Base-by-base conservation (phyloP, 2,888 invertebrate species). In the Mythimna lalbum region DNA sequence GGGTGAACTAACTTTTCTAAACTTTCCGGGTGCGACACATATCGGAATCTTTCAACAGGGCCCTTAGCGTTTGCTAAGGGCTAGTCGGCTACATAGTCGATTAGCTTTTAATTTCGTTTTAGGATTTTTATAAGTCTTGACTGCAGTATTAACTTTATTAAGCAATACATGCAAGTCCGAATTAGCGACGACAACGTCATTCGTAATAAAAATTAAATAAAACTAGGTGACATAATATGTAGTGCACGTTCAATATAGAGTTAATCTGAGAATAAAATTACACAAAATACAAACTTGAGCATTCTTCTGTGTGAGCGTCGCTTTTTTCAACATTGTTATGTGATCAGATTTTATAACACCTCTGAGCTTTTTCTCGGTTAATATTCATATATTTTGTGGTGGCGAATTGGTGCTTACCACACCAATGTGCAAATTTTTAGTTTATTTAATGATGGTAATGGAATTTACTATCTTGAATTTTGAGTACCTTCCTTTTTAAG, bases 341-440 rank as follows among this genome's bases (percentile, higher is more conserved):
- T 55, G 71, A 70, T 53, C 64, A 9, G 61, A 59, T 77, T 78
- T 76, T 76, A 68, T 63, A 55, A 76, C 33, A 76, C 4, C 19
- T 68, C 27, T 14, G 12, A 47, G 27, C n/a, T 47, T 68, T 67
- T 61, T 61, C 19, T 76, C 23, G 17, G 17, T 33, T 52, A 39
- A 80, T 76, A 76, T 63, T 60, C 43, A 43, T 63, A 49, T 19
- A 63, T 31, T 31, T 57, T n/a, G 61, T 31, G 17, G 50, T 77
- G 63, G 17, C 3, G 36, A 47, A 80, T 66, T 27, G 19, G 49
- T 6, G 5, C 17, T 55, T n/a, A 31, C 70, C n/a, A 60, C 47
- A 56, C 43, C 14, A 49, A 12, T 9, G 2, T 17, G 4, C 1
- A 36, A 27, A n/a, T 39, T 49, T 65, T 53, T n/a, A 33, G 17